A percentile compares a stretch with the other conserved stretches of the same genome.
These are phyloP conservation scores for Phortica magna DNA, from an alignment of 2,888 invertebrate species.

Conservation along the genomic window DNA sequence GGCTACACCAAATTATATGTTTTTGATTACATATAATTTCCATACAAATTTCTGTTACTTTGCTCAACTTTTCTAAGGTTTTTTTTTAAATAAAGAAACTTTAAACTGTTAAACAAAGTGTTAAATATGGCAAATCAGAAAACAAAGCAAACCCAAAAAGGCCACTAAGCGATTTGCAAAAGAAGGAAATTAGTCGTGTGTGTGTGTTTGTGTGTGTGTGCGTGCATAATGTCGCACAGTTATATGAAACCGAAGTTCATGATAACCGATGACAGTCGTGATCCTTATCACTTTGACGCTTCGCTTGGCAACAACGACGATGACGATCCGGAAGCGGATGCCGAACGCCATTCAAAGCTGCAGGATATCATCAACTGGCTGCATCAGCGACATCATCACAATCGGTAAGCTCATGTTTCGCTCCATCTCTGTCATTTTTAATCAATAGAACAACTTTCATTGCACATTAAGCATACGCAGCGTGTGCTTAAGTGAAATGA, in stretches of 20 bases:
- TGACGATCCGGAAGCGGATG: conserved; percentile 55
- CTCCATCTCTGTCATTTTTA: neutral
- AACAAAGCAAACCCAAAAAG: too few species aligned
- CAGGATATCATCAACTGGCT: conserved; percentile 71
- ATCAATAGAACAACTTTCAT: too few species aligned
- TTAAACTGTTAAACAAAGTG: too few species aligned
- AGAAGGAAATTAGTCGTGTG: neutral
- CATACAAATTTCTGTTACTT: neutral
- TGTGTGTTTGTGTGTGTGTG: neutral
- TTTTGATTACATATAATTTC: neutral
- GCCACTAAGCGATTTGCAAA: too few species aligned
- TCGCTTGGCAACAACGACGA: conserved; percentile 41
- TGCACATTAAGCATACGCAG: conserved; percentile 49
- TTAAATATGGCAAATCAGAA: too few species aligned
- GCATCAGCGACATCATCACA: conserved; percentile 58
- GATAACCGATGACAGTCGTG: conserved; percentile 60
- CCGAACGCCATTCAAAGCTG: conserved; percentile 63
- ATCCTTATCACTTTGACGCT: conserved; percentile 57
- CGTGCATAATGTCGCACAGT: conserved; percentile 52
- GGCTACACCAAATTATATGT: neutral
- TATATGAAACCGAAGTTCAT: conserved; percentile 60
- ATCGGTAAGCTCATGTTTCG: conserved; percentile 60
- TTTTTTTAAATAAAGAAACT: too few species aligned
- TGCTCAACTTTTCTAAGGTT: neutral
- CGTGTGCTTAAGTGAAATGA: too few species aligned